A percentile compares a stretch with the other conserved stretches of the same genome.
These are phyloP conservation scores for Equus quagga DNA, from an alignment of 2,113 vertebrate species.

Conservation along the genomic window DNA sequence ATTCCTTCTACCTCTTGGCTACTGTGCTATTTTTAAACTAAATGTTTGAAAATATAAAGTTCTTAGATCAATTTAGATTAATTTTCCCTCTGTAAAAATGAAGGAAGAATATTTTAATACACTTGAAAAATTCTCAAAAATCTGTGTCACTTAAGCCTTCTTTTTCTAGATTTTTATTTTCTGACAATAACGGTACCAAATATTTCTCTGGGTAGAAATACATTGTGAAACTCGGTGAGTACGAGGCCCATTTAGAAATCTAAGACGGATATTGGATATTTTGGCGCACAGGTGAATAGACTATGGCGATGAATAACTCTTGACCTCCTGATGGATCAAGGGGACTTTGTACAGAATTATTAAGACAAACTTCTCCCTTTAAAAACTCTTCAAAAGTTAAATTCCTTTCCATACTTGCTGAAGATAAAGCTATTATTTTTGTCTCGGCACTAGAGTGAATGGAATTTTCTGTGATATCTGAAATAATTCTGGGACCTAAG, in stretches of 20 bases:
- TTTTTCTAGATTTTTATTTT: conserved; percentile 30
- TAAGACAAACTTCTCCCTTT: neutral
- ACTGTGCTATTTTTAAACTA: neutral
- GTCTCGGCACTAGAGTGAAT: neutral
- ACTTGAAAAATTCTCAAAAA: conserved; percentile 19
- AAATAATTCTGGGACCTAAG: neutral
- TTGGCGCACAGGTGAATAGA: neutral
- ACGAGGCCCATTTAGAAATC: neutral
- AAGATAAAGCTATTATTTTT: neutral
- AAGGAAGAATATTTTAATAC: neutral
- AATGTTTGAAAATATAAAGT: conserved; percentile 38
- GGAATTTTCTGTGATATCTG: neutral
- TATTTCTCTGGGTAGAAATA: conserved; percentile 25
- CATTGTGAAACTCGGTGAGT: neutral
- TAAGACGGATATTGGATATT: neutral
- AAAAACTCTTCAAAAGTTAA: neutral
- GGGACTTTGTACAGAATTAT: neutral
- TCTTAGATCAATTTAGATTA: neutral
- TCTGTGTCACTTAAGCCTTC: neutral
- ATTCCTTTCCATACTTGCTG: neutral
- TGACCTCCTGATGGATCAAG: neutral
- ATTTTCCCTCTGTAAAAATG: neutral
- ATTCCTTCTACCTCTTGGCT: neutral
- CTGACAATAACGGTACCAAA: neutral
- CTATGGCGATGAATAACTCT: neutral